Evolutionary conservation across 2,113 vertebrate genomes (phyloP).

Genomic region (Riparia riparia): DNA sequence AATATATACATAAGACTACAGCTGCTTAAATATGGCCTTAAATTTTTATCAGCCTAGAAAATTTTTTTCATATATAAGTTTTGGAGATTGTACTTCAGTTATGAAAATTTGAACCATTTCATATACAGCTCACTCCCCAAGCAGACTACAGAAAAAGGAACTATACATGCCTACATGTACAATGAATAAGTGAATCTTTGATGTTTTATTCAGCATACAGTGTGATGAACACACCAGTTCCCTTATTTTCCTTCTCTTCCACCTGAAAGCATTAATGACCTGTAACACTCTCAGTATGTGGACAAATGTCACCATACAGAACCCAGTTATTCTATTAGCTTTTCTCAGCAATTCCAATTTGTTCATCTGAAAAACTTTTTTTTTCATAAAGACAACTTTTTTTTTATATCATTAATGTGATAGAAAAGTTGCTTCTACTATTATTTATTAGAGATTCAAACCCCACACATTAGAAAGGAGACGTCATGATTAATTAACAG

Average conservation of each 20-base stretch:
- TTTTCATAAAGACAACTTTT: background rate
- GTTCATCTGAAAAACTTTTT: background rate
- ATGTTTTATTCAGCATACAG: background rate
- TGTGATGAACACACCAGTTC: background rate
- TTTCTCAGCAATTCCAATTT: background rate
- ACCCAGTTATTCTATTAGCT: background rate
- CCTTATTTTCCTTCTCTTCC: background rate
- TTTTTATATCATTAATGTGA: background rate
- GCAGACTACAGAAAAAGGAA: background rate
- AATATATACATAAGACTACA: no score
- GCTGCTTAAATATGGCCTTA: background rate
- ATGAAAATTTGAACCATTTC: background rate
- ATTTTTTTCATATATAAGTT: background rate
- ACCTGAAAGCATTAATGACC: background rate
- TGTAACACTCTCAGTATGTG: background rate
- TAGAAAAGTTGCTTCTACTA: background rate
- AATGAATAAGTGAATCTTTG: background rate
- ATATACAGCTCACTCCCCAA: background rate
- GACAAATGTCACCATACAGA: background rate
- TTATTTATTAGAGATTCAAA: background rate
- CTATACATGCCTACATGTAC: background rate
- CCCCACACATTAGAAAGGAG: background rate
- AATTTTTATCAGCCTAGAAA: background rate
- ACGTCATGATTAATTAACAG: background rate
- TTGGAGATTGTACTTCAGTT: background rate